Percentiles rank a stretch among this genome's conserved stretches.
phyloP scores from a whole-genome alignment of 2,888 invertebrate genomes.

The Drosophila koepferae region DNA sequence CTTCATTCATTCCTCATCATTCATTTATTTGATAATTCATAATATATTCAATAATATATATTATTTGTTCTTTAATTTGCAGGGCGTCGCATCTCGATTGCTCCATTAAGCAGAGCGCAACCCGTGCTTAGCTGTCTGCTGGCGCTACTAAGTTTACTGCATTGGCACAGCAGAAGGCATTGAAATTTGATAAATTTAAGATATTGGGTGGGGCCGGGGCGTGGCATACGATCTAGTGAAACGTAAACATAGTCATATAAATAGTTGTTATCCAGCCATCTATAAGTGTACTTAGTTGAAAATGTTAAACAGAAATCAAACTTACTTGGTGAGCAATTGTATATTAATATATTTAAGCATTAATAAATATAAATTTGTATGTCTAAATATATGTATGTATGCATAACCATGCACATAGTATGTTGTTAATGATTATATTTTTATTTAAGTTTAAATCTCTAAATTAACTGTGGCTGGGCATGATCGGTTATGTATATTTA shows the following conservation, averaged over 20 bases:
- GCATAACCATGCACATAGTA: conserved; percentile 28
- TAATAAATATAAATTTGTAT: conserved; percentile 75
- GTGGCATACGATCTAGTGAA: conserved; percentile 38
- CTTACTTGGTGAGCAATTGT: conserved; percentile 62
- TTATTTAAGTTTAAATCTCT: conserved; percentile 45
- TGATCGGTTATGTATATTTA: conserved; percentile 14
- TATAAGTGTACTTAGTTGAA: conserved; percentile 76
- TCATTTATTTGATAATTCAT: too few species aligned
- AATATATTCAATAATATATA: neutral
- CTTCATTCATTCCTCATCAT: too few species aligned
- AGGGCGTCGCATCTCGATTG: conserved; percentile 81
- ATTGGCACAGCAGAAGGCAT: conserved; percentile 37
- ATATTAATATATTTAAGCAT: conserved; percentile 62
- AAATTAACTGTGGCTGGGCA: conserved; percentile 30
- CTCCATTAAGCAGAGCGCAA: conserved; percentile 46
- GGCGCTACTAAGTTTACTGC: conserved; percentile 35
- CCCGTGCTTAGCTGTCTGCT: conserved; percentile 29
- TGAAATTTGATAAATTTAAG: conserved; percentile 37
- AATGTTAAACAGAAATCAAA: conserved; percentile 61
- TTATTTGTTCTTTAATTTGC: conserved; percentile 28
- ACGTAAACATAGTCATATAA: conserved; percentile 65
- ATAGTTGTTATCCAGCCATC: conserved; percentile 41
- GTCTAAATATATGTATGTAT: conserved; percentile 30
- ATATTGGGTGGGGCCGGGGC: conserved; percentile 16
- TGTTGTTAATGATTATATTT: conserved; percentile 39